Conservation (phyloP, 2,888 invertebrate species). For the Aphodius sticticus region DNA sequence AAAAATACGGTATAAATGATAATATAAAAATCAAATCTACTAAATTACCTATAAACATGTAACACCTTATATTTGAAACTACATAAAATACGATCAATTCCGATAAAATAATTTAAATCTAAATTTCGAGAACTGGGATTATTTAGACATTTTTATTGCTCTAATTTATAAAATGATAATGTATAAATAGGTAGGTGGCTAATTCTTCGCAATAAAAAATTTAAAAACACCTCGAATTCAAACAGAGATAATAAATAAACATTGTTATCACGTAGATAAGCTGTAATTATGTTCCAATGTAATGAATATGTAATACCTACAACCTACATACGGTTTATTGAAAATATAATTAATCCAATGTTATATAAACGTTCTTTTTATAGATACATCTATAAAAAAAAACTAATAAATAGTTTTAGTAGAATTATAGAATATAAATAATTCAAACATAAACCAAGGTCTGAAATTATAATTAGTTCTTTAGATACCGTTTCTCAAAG, state of each 20-base stretch:
- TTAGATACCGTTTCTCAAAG: neutral
- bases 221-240: neutral
- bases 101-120: neutral
- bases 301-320: neutral
- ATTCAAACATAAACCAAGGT: too few species aligned
- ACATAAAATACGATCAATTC: neutral
- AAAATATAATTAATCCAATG: neutral
- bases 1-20: neutral
- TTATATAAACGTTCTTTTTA: conserved; percentile 4
- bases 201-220: neutral
- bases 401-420: neutral
- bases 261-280: neutral
- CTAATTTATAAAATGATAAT: too few species aligned
- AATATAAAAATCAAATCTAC: neutral
- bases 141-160: too few species aligned
- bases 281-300: neutral
- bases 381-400: neutral
- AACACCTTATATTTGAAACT: too few species aligned
- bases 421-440: too few species aligned
- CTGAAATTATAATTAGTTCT: too few species aligned
- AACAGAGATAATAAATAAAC: neutral
- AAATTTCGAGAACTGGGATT: neutral
- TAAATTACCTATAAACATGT: neutral
- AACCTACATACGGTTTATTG: neutral
- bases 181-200: too few species aligned